Evolutionary conservation across 2,888 invertebrate genomes (phyloP).

Genomic region (Crossocerus cetratus): DNA sequence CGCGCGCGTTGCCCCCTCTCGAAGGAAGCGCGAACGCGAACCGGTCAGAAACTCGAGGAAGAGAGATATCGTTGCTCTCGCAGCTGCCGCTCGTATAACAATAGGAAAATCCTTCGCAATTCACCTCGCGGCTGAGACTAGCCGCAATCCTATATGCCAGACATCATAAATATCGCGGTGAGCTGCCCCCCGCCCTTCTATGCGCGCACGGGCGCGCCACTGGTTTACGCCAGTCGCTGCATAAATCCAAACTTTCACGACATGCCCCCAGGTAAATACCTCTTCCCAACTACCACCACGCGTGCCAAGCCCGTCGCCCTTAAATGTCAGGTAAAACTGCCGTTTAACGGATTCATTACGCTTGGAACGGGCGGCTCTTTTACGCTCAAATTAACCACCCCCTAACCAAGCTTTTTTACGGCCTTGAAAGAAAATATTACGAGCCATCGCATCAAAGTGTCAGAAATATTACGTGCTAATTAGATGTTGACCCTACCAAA

Average conservation of each 20-base stretch:
- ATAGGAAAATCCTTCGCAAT: slow-evolving; percentile 25
- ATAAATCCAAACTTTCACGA: slow-evolving; percentile 27
- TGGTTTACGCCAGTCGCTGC: slow-evolving; percentile 7
- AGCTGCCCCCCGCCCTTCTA: slow-evolving; percentile 2
- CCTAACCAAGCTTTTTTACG: no score
- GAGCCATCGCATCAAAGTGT: no score
- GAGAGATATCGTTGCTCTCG: background rate
- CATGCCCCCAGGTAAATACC: slow-evolving; percentile 10
- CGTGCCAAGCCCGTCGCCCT: background rate
- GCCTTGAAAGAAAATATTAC: no score
- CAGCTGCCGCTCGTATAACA: background rate
- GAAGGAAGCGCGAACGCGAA: slow-evolving; percentile 7
- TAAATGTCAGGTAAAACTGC: slow-evolving; percentile 14
- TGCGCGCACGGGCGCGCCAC: background rate
- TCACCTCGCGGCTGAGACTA: slow-evolving; percentile 9
- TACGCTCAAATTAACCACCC: no score
- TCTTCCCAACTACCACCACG: slow-evolving; percentile 10
- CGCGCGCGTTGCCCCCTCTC: no score
- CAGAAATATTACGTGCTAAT: no score
- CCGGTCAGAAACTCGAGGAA: slow-evolving; percentile 1
- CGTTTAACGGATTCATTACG: background rate
- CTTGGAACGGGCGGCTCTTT: background rate
- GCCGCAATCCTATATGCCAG: slow-evolving; percentile 16
- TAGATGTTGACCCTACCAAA: no score
- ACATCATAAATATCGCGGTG: slow-evolving; percentile 19